Percentiles rank a stretch among this genome's conserved stretches.
Conservation (phyloP, 1,140 invertebrate genomes). For the Bombus terrestris region DNA sequence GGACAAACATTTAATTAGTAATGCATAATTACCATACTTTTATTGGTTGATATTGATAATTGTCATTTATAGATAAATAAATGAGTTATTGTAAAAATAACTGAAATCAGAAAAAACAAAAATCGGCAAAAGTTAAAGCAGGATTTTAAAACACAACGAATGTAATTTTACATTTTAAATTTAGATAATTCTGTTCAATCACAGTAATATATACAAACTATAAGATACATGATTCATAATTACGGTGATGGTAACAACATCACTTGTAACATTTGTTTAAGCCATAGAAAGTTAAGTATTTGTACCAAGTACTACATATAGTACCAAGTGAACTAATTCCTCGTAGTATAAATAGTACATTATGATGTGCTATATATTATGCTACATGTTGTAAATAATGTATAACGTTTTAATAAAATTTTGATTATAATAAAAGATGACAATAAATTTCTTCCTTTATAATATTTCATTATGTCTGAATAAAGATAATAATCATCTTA, state of each 20-base stretch:
- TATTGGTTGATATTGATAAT: conserved; percentile 21
- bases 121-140: neutral
- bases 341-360: conserved; percentile 50
- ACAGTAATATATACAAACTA: conserved; percentile 62
- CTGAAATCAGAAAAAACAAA: neutral
- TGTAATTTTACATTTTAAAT: conserved; percentile 10
- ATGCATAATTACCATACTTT: conserved; percentile 46
- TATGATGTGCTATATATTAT: conserved; percentile 31
- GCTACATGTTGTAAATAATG: conserved; percentile 80
- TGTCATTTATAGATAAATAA: conserved; percentile 35
- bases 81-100: neutral
- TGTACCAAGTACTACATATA: conserved; percentile 13
- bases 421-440: conserved; percentile 62
- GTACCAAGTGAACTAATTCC: conserved; percentile 38
- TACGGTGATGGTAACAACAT: conserved; percentile 21
- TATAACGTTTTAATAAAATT: conserved; percentile 81
- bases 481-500: neutral
- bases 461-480: neutral
- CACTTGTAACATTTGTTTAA: neutral
- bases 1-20: conserved; percentile 49
- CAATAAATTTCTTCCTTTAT: neutral
- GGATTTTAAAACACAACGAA: neutral
- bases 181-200: neutral
- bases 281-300: conserved; percentile 11
- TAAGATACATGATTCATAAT: conserved; percentile 41